Evolutionary conservation across 2,113 vertebrate species (phyloP).

Genomic region (Hydropotes inermis): DNA sequence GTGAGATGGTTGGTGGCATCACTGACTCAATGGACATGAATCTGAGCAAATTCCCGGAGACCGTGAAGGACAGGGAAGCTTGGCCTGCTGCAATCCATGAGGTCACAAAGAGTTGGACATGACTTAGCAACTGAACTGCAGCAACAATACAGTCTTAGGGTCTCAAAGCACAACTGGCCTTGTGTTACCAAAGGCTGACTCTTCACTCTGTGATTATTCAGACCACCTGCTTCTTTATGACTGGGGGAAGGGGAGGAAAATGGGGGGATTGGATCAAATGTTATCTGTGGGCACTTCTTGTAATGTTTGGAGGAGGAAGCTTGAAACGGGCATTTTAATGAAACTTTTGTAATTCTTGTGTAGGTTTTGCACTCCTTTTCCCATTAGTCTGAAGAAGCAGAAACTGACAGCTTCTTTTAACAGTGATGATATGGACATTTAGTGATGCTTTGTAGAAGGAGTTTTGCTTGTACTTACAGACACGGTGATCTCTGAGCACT

Average conservation of each 20-base stretch:
- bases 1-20: not conserved
- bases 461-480: not conserved
- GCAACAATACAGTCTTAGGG: not conserved
- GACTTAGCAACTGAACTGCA: not conserved
- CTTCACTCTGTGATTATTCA: not conserved
- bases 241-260: not conserved
- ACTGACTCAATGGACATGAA: not conserved
- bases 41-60: not conserved
- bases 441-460: not conserved
- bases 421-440: not conserved
- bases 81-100: not conserved
- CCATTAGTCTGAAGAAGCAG: not conserved
- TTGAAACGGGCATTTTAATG: not conserved
- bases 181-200: not conserved
- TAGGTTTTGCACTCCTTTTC: not conserved
- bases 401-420: not conserved
- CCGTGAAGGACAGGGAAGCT: not conserved
- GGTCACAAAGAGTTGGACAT: not conserved
- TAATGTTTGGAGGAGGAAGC: not conserved
- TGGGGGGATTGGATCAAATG: not conserved
- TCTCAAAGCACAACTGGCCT: not conserved
- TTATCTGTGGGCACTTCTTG: not conserved
- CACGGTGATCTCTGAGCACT: not conserved
- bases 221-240: not conserved
- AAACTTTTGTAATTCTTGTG: not conserved